Conservation (phyloP, 2,888 invertebrate species). For the Eupsilia transversa region DNA sequence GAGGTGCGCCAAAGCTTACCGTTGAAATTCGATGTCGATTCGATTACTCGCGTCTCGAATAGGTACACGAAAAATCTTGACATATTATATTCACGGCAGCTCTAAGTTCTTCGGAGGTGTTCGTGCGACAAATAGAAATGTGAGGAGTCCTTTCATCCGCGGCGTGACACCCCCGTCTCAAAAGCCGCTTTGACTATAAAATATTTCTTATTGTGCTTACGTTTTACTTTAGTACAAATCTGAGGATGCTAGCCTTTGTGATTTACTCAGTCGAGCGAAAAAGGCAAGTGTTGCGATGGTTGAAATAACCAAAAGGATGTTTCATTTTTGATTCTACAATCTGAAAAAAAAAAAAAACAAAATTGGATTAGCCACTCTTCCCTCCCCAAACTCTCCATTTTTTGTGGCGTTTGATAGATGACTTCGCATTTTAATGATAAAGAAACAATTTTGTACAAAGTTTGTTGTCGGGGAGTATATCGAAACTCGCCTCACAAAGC, state of each 20-base stretch:
- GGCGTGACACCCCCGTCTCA: slow-evolving; percentile 66
- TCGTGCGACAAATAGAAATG: slow-evolving; percentile 75
- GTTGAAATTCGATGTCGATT: slow-evolving; percentile 60
- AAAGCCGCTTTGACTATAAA: slow-evolving; percentile 75
- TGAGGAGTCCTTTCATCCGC: slow-evolving; percentile 69
- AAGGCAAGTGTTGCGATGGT: slow-evolving; percentile 67
- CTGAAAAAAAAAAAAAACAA: slow-evolving; percentile 6
- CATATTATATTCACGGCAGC: slow-evolving; percentile 58
- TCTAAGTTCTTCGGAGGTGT: slow-evolving; percentile 58
- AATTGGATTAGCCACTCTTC: slow-evolving; percentile 1
- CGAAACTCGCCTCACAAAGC: slow-evolving; percentile 5
- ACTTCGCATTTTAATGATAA: slow-evolving; percentile 13
- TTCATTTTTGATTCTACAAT: slow-evolving; percentile 31
- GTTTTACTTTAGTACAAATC: slow-evolving; percentile 70
- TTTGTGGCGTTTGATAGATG: neutral
- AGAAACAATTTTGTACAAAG: slow-evolving; percentile 12
- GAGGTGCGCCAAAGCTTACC: slow-evolving; percentile 50
- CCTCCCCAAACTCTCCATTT: slow-evolving; percentile 16
- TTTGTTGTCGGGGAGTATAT: neutral
- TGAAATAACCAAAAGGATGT: slow-evolving; percentile 43
- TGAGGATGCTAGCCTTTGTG: slow-evolving; percentile 72
- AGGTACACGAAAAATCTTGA: slow-evolving; percentile 55
- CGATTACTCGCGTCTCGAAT: slow-evolving; percentile 59
- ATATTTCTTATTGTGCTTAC: slow-evolving; percentile 77
- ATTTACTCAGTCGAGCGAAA: slow-evolving; percentile 64